phyloP scores from a whole-genome alignment of 2,888 invertebrate genomes.

The Andrena marginata region DNA sequence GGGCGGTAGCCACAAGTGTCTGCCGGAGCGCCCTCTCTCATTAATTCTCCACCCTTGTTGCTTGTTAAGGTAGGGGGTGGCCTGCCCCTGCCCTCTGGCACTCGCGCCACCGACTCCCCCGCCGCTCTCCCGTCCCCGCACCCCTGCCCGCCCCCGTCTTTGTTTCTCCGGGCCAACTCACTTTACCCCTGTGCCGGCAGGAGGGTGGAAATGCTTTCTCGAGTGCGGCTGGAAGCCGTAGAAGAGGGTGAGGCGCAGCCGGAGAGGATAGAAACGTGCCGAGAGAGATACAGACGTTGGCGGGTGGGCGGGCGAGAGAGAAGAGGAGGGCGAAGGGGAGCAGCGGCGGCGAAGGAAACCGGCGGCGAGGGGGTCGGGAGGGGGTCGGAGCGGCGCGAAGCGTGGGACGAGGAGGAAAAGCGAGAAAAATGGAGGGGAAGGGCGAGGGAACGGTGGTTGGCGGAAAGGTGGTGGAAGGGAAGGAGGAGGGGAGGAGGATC shows the following conservation, averaged over 20 bases:
- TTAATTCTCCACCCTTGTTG: conserved; percentile 85
- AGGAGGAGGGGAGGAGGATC: conserved; percentile 41
- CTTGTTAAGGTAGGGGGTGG: conserved; percentile 83
- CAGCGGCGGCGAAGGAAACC: neutral
- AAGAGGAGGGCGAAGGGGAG: conserved; percentile 15
- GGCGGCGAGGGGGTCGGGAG: conserved; percentile 13
- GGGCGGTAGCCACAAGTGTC: conserved; percentile 85
- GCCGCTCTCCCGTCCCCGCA: conserved; percentile 39
- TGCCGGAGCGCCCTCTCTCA: conserved; percentile 84
- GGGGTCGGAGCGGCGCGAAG: conserved; percentile 40
- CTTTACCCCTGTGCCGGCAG: conserved; percentile 64
- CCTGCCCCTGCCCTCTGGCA: conserved; percentile 70
- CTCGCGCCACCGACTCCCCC: conserved; percentile 57
- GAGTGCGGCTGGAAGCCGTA: conserved; percentile 70
- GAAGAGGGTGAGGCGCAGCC: conserved; percentile 57
- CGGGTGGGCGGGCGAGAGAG: conserved; percentile 23
- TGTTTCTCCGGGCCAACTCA: conserved; percentile 73
- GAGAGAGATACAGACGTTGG: conserved; percentile 26
- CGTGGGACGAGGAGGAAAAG: conserved; percentile 41
- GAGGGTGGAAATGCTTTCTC: conserved; percentile 80
- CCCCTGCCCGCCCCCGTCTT: conserved; percentile 61
- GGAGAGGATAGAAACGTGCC: conserved; percentile 48
- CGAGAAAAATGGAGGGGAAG: conserved; percentile 56
- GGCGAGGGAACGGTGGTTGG: conserved; percentile 27
- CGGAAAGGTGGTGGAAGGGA: conserved; percentile 39